A percentile compares a stretch with the other conserved stretches of the same genome.
phyloP scores from a whole-genome alignment of 2,113 vertebrate genomes.

The Garra rufa region DNA sequence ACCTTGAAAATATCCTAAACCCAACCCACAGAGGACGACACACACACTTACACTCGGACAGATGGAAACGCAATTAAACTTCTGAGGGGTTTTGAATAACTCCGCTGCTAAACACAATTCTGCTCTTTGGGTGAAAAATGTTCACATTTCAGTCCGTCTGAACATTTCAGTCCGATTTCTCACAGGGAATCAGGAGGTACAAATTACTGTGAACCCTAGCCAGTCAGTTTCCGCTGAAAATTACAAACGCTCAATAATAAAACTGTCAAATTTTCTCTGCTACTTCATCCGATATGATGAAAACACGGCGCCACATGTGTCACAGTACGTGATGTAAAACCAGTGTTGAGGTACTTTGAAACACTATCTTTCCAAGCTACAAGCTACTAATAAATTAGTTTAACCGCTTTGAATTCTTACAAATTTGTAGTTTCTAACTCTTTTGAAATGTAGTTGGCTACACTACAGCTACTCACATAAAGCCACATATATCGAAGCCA shows the following conservation, averaged over 20 bases:
- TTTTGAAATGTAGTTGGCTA: slow-evolving; percentile 6
- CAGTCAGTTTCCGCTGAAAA: background rate
- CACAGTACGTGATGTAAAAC: background rate
- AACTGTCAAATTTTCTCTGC: background rate
- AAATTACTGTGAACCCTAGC: slow-evolving; percentile 6
- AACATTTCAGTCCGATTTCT: slow-evolving; percentile 12
- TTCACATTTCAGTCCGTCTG: slow-evolving; percentile 12
- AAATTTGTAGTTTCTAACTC: background rate
- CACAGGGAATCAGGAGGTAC: slow-evolving; percentile 11
- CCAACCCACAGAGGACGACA: slow-evolving; percentile 14
- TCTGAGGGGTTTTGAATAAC: slow-evolving; percentile 62
- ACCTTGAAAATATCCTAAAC: slow-evolving; percentile 44
- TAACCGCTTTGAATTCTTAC: background rate
- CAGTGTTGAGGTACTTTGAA: slow-evolving; percentile 6
- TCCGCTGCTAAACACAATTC: slow-evolving; percentile 60
- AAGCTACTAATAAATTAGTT: background rate
- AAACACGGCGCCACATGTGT: slow-evolving; percentile 3
- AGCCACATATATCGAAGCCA: background rate
- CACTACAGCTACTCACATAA: background rate
- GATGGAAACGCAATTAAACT: slow-evolving; percentile 71
- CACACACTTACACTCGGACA: slow-evolving; percentile 1
- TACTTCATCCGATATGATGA: background rate
- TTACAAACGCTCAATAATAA: slow-evolving; percentile 17
- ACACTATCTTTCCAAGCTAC: background rate
- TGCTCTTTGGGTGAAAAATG: slow-evolving; percentile 37